phyloP scores from a whole-genome alignment of 2,888 invertebrate species.

The Andrena camellia region DNA sequence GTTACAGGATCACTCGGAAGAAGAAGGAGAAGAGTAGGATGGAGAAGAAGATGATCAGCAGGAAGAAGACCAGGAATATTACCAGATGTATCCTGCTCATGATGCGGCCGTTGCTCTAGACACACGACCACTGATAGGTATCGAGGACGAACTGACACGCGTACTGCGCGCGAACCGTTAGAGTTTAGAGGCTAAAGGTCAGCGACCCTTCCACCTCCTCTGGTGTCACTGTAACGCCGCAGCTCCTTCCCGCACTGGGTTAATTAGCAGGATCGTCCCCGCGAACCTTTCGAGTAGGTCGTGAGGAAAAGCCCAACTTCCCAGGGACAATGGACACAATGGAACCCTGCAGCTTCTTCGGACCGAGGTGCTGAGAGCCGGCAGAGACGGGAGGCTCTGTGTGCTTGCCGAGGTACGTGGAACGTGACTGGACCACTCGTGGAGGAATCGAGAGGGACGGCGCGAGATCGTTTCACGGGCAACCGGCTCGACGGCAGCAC shows the following conservation, averaged over 20 bases:
- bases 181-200: not conserved
- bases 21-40: slow-evolving; percentile 44
- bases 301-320: no score
- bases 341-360: no score
- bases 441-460: slow-evolving; percentile 5
- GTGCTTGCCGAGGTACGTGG: no score
- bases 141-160: not conserved
- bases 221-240: not conserved
- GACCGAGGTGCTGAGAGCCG: no score
- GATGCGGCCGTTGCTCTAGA: slow-evolving; percentile 2
- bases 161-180: not conserved
- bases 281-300: slow-evolving; percentile 5
- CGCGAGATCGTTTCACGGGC: slow-evolving; percentile 27
- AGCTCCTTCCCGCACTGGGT: not conserved
- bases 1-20: slow-evolving; percentile 54
- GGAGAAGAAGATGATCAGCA: slow-evolving; percentile 52
- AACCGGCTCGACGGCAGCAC: slow-evolving; percentile 31
- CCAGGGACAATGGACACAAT: no score
- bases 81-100: slow-evolving; percentile 49
- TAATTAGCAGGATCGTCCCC: not conserved
- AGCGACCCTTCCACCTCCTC: not conserved
- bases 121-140: not conserved
- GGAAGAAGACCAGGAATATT: slow-evolving; percentile 49
- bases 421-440: no score
- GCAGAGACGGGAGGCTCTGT: no score